Evolutionary conservation across 2,113 vertebrate genomes (phyloP), one percentile per base, ranked within the genome.

Genomic region (Hucho hucho): DNA sequence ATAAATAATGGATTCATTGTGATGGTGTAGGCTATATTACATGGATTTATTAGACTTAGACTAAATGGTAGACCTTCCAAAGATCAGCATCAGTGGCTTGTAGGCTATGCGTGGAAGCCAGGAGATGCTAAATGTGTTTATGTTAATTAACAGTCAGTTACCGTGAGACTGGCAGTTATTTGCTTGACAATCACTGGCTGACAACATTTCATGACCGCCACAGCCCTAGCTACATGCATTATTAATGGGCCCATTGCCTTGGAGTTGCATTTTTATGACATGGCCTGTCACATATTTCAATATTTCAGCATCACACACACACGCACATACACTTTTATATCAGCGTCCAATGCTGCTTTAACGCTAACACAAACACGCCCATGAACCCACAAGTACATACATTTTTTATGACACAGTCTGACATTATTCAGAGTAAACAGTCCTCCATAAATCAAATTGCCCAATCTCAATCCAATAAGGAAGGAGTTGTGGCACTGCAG

Each of bases 201-300:
- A 43, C 0, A 43, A 11, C 0, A 43, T 43, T 0, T 11, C 7
- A 43, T 43, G 37, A 43, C 37, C 37, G 9, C 9, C 37, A 43
- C 37, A 12, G 9, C 37, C 64, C 25, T 5, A 65, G 13, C 26
- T 28, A 25, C 26, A 65, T 65, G 9, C 64, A 65, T 65, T 65
- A 65, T 29, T 65, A 65, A 65, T 65, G 64, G 13, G 4, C 64
- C 64, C 37, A 43, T 43, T 65, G 64, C 64, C 26, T 65, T 28
- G 14, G 24, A 25, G 14, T 16, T 65, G 64, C 26, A 29, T 20
- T 28, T 29, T 65, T 28, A 65, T 65, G 64, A 65, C 64, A 14
- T 14, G 64, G 25, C 26, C 64, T 28, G 64, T 28, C 25, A 28
- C 18, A 6, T 56, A 56, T 46, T 75, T 65, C 37, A 25, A 43